Evolutionary conservation across 2,113 vertebrate species (phyloP).

Genomic region (Xiphophorus couchianus): DNA sequence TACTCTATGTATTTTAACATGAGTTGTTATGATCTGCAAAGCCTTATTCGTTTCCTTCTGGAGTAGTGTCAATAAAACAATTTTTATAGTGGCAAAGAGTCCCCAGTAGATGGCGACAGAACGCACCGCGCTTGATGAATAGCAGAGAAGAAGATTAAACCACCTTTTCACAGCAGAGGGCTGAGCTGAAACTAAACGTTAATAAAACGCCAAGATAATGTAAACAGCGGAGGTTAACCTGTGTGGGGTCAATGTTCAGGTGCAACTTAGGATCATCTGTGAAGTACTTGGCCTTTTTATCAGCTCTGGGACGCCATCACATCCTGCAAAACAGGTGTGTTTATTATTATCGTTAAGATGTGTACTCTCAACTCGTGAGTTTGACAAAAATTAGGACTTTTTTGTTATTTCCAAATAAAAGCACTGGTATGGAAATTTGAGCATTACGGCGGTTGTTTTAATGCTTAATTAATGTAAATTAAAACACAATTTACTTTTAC

Average conservation of each 20-base stretch:
- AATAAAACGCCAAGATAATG: background rate
- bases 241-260: conserved; percentile 45
- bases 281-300: background rate
- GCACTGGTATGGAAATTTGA: no score
- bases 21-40: background rate
- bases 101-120: background rate
- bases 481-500: no score
- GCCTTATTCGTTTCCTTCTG: no score
- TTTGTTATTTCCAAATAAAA: no score
- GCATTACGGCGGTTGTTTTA: no score
- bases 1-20: background rate
- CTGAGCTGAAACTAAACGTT: background rate
- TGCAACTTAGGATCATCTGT: conserved; percentile 34
- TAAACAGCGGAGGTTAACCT: background rate
- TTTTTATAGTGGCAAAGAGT: background rate
- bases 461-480: no score
- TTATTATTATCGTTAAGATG: background rate
- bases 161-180: background rate
- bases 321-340: conserved; percentile 42
- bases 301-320: background rate
- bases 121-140: rapidly evolving
- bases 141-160: conserved; percentile 22
- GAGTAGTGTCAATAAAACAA: no score
- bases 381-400: no score
- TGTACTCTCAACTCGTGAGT: background rate